Base-by-base conservation (phyloP, 37 sponge, comb jelly and placozoan genomes). In the Amphimedon queenslandica region DNA sequence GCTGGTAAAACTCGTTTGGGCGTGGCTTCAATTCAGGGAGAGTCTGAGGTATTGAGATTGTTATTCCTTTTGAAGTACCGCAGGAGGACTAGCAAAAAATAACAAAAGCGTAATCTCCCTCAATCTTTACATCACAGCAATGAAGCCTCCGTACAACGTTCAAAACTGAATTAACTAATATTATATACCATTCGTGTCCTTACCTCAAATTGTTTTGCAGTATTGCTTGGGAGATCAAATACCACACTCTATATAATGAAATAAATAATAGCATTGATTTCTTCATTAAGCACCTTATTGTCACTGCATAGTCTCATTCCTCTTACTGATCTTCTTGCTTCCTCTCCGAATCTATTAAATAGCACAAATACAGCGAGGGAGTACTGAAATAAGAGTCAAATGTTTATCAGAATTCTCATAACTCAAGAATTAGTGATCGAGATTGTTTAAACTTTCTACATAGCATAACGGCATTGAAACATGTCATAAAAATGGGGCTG, bases 21-120 rank as follows among this genome's bases (percentile, higher is more conserved):
- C 87, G 72, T 1, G 86, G 88, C 41, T 79, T 68, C 28, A 91
- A 78, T 34, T 86, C 87, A 0, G 92, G 92, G 0, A 91, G 66
- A 3, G 57, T 11, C 0, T 64, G 29, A n/a, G 82, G 73, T 4
- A 33, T 5, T 6, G 31, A 34, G 34, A 86, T 55, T 55, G 72
- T 76, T 24, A 86, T 57, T 28, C 75, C 58, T 1, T 70, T 51
- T 3, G 74, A 37, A 18, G 61, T 11, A 5, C 61, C 61, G 28
- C 61, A 11, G 5, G 23, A n/a, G 8, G 5, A 6, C 61, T n/a
- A 25, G 28, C 21, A n/a, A n/a, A 60, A 5, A 60, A 60, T 25
- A 60, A n/a, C 5, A 6, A n/a, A n/a, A n/a, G n/a, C n/a, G n/a
- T n/a, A n/a, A n/a, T n/a, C n/a, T n/a, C n/a, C n/a, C n/a, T n/a